phyloP scores from a whole-genome alignment of 2,797 vertebrate species.

The Scyliorhinus canicula region DNA sequence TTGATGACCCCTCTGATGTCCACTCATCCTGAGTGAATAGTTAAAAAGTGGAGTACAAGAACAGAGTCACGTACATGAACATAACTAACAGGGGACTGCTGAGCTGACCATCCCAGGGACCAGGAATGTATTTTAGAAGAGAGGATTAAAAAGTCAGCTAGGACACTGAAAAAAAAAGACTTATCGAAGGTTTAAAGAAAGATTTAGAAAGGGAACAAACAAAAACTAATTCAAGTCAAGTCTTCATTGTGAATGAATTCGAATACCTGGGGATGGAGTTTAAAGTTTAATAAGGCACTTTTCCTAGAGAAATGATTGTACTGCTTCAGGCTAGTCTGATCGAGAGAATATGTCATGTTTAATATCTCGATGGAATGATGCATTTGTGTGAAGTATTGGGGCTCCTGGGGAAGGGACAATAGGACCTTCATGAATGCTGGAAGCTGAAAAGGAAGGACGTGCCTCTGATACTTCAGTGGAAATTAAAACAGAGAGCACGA shows the following conservation, averaged over 20 bases:
- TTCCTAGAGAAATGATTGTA: background rate
- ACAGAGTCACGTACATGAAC: background rate
- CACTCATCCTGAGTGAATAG: background rate
- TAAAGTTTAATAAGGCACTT: background rate
- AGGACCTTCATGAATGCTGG: background rate
- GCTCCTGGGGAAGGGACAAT: background rate
- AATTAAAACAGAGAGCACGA: background rate
- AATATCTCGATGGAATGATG: background rate
- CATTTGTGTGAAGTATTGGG: background rate
- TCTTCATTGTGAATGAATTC: background rate
- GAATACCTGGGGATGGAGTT: background rate
- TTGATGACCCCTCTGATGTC: background rate
- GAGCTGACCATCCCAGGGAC: background rate
- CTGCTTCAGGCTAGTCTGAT: background rate
- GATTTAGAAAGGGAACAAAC: background rate
- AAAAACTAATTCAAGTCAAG: background rate
- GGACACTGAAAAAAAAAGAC: background rate
- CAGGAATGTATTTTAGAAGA: background rate
- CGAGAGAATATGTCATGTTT: background rate
- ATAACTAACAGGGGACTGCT: background rate
- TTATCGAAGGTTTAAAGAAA: background rate
- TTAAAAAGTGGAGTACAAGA: background rate
- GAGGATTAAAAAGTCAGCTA: background rate
- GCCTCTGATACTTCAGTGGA: background rate
- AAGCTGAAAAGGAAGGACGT: background rate